phyloP scores from a whole-genome alignment of 2,797 vertebrate genomes.

The Protosalanx chinensis region DNA sequence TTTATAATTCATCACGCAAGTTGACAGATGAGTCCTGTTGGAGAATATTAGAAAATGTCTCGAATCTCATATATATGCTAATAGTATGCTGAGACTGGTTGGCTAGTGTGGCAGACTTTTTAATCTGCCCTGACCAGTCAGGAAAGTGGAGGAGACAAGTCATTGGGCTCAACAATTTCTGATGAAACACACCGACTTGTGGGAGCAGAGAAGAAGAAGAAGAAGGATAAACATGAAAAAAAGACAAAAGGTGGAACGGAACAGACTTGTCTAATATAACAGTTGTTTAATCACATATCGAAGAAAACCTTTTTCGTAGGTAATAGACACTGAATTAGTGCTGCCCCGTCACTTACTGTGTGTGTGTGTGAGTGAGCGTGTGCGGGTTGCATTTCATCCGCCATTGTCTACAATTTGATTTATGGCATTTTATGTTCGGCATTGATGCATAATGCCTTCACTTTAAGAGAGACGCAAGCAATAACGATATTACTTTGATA shows the following conservation, averaged over 20 bases:
- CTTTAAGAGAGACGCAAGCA: constrained; percentile 66
- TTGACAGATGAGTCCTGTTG: constrained; percentile 99
- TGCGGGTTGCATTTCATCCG: constrained; percentile 41
- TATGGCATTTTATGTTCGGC: constrained; percentile 77
- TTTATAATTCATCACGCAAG: constrained; percentile 99
- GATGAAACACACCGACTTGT: constrained; percentile 92
- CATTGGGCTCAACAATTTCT: constrained; percentile 93
- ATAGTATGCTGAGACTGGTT: constrained; percentile 94
- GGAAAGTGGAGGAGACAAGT: constrained; percentile 95
- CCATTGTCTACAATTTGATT: constrained; percentile 82
- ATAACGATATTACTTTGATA: constrained; percentile 81
- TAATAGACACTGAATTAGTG: constrained; percentile 83
- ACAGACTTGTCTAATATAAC: constrained; percentile 84
- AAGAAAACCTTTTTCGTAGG: constrained; percentile 80
- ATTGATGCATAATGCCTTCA: constrained; percentile 76
- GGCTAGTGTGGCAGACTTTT: constrained; percentile 88
- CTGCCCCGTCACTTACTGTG: constrained; percentile 63
- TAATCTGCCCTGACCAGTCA: constrained; percentile 97
- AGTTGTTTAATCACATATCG: constrained; percentile 83
- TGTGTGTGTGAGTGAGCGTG: background rate
- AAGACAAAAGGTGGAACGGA: constrained; percentile 72
- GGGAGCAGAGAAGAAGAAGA: constrained; percentile 49
- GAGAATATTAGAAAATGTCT: constrained; percentile 99
- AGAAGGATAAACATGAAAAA: constrained; percentile 61
- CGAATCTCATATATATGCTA: constrained; percentile 99